Conservation (phyloP, 2,888 invertebrate genomes). For the Drosophila mettleri region DNA sequence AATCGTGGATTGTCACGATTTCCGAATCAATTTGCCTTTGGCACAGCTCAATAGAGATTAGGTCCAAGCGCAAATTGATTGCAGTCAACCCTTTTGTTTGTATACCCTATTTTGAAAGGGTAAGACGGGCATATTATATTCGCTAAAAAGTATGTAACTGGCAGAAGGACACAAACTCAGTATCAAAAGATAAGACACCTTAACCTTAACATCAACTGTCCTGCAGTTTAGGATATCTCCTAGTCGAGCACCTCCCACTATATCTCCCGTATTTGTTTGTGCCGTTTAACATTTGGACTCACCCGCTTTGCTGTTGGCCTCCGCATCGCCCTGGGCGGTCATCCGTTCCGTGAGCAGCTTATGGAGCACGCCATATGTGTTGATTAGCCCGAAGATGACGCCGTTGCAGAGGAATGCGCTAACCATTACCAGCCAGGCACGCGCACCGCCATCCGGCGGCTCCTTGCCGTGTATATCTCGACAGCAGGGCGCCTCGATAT, state of each 20-base stretch:
- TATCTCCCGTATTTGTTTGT: neutral
- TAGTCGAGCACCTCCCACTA: neutral
- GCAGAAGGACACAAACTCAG: neutral
- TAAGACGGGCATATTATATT: neutral
- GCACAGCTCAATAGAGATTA: constrained; percentile 55
- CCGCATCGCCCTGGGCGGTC: constrained; percentile 87
- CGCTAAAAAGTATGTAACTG: neutral
- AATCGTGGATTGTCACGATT: constrained; percentile 50
- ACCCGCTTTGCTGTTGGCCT: constrained; percentile 94
- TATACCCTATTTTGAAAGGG: neutral
- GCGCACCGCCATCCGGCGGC: constrained; percentile 91
- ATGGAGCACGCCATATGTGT: constrained; percentile 92
- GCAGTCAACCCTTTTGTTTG: neutral
- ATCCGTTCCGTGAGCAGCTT: constrained; percentile 89
- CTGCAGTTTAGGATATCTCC: neutral
- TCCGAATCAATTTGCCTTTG: constrained; percentile 65
- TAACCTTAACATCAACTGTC: too few species aligned
- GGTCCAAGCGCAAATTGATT: constrained; percentile 30
- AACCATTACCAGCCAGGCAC: constrained; percentile 93
- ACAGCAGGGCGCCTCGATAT: constrained; percentile 81
- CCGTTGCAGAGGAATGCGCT: constrained; percentile 96
- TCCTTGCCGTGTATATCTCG: constrained; percentile 82
- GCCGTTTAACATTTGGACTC: constrained; percentile 83
- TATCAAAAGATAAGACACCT: too few species aligned
- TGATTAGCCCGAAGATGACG: constrained; percentile 95